A percentile compares a stretch with the other conserved stretches of the same genome.
Evolutionary conservation across 2,888 invertebrate species (phyloP).

Genomic region (Tetragonula carbonaria): DNA sequence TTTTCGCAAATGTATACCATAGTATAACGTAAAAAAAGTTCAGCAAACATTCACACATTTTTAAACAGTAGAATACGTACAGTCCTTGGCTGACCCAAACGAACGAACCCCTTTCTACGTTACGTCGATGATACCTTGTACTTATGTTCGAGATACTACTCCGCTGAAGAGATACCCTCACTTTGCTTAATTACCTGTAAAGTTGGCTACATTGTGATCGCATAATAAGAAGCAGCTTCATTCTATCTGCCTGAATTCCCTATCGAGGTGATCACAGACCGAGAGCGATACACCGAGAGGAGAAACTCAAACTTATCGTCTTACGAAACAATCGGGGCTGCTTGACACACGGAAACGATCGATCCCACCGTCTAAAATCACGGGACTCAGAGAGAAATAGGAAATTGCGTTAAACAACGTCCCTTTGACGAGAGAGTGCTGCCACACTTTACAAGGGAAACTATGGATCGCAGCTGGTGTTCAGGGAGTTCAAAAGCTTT

Average conservation of each 20-base stretch:
- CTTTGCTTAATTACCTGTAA: neutral
- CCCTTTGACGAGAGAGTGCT: conserved; percentile 10
- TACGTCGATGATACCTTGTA: neutral
- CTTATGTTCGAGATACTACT: too few relatives aligned
- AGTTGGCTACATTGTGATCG: neutral
- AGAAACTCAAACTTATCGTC: neutral
- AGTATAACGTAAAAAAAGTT: too few relatives aligned
- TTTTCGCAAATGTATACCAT: too few relatives aligned
- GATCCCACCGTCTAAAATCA: neutral
- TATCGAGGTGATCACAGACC: neutral
- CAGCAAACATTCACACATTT: too few relatives aligned
- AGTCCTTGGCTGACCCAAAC: neutral
- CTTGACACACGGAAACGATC: neutral
- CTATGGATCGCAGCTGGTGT: neutral
- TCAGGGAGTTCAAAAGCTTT: conserved; percentile 24
- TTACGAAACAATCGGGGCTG: too few relatives aligned
- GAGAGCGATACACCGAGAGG: too few relatives aligned
- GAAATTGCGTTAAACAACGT: conserved; percentile 6
- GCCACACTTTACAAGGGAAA: neutral
- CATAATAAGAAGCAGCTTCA: neutral
- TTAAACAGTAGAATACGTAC: neutral
- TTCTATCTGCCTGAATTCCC: neutral
- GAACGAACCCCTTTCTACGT: neutral
- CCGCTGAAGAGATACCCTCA: neutral
- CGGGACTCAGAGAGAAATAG: neutral